A percentile compares a stretch with the other conserved stretches of the same genome.
These are phyloP conservation scores for Osmerus mordax DNA, from an alignment of 2,113 vertebrate species.

Conservation along the genomic window DNA sequence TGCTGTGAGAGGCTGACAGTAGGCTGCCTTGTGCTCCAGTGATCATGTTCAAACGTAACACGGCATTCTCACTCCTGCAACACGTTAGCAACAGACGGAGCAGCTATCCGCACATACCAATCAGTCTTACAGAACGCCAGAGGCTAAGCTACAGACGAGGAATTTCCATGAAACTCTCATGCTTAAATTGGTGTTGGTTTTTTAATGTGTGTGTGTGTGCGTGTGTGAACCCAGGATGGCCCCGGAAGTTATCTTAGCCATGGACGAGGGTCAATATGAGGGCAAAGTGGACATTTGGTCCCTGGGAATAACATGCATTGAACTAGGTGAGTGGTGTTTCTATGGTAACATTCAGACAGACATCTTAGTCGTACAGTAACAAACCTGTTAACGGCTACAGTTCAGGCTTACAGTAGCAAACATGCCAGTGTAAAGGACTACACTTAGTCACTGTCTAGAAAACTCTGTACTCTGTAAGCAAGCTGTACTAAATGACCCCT, in stretches of 20 bases:
- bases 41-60: conserved; percentile 8
- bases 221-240: conserved; percentile 85
- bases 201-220: conserved; percentile 19
- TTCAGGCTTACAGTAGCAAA: too few species aligned
- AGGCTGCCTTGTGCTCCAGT: too few species aligned
- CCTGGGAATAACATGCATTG: conserved; percentile 97
- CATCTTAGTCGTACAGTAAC: too few species aligned
- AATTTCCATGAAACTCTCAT: not conserved
- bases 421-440: too few species aligned
- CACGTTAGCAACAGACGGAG: conserved; percentile 41
- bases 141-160: conserved; percentile 35
- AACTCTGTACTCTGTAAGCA: not conserved
- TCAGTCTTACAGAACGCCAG: conserved; percentile 46
- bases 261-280: conserved; percentile 98
- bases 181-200: conserved; percentile 38
- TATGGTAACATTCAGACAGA: not conserved
- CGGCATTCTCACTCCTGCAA: conserved; percentile 11
- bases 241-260: conserved; percentile 97
- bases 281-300: conserved; percentile 98
- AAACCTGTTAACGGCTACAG: too few species aligned
- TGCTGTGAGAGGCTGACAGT: too few species aligned
- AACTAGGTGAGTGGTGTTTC: conserved; percentile 81
- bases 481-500: not conserved
- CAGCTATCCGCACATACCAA: conserved; percentile 50
- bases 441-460: not conserved